Evolutionary conservation across 1,140 invertebrate species (phyloP), one percentile per base, ranked within the genome.

Genomic region (Gryllus bimaculatus): DNA sequence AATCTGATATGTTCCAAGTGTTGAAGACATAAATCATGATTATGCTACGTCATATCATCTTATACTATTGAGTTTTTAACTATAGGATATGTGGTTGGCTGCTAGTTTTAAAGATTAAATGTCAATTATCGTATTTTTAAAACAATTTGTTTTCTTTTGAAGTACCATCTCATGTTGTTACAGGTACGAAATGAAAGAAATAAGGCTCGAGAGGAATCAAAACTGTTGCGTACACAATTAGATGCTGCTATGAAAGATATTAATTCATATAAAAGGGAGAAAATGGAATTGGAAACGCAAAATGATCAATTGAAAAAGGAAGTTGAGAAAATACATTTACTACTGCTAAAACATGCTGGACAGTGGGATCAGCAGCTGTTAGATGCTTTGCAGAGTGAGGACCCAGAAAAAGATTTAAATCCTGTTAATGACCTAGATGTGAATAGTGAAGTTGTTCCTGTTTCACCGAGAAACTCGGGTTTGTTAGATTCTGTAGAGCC

Each of bases 121-220:
- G 26, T 39, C 26, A n/a, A n/a, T n/a, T n/a, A n/a, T n/a, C 15
- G 8, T 54, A 54, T 54, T 8, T 54, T 54, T 8, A 54, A 54
- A 54, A 54, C 8, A 8, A 8, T 54, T 54, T 66, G 18, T 39
- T 39, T 39, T 3, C 5, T 48, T 13, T 75, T 3, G 3, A 20
- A 26, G 8, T 75, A 20, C 39, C 15, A 47, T 81, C 74, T 79
- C 47, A 21, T 47, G 79, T 76, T 39, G 49, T 81, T 83, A n/a
- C 78, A 89, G 89, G 92, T 94, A 8, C 87, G 94, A 75, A 93
- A 92, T 83, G 94, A 96, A 86, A 88, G 94, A 21, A 96, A 96
- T 83, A 93, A 95, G 85, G 92, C 95, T 0, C 86, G 95, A 66
- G 96, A 97, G 83, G 96, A 98, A 86, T 89, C 92, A 7, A 94